phyloP scores from a whole-genome alignment of 2,888 invertebrate species.

The Eristalis intricaria region DNA sequence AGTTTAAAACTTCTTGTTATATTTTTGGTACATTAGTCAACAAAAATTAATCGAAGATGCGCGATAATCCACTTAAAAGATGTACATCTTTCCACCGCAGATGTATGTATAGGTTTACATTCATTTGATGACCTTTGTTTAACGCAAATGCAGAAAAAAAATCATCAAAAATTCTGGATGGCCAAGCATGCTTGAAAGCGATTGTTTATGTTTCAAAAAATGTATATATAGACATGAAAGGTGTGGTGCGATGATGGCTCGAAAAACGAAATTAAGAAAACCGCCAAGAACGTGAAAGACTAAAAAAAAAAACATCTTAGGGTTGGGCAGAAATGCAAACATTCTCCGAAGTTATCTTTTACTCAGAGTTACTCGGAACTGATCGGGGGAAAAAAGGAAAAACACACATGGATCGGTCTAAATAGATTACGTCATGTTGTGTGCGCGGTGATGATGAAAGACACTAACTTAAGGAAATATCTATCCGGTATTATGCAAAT shows the following conservation, averaged over 20 bases:
- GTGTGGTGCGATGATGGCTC: constrained; percentile 55
- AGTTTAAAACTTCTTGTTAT: background rate
- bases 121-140: background rate
- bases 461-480: constrained; percentile 41
- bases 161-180: background rate
- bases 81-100: too few relatives aligned
- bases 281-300: background rate
- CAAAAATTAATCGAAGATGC: background rate
- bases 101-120: background rate
- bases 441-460: constrained; percentile 48
- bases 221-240: constrained; percentile 62
- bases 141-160: constrained; percentile 32
- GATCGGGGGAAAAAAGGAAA: constrained; percentile 1
- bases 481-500: constrained; percentile 65
- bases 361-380: constrained; percentile 44
- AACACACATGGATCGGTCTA: constrained; percentile 33
- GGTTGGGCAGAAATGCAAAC: constrained; percentile 67
- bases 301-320: constrained; percentile 51
- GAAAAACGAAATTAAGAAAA: constrained; percentile 21
- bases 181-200: constrained; percentile 1
- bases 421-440: constrained; percentile 58
- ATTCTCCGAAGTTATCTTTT: constrained; percentile 50
- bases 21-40: too few relatives aligned
- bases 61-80: too few relatives aligned
- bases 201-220: constrained; percentile 46